Conservation (phyloP, 2,797 vertebrate genomes). For the Myotis findleyi region DNA sequence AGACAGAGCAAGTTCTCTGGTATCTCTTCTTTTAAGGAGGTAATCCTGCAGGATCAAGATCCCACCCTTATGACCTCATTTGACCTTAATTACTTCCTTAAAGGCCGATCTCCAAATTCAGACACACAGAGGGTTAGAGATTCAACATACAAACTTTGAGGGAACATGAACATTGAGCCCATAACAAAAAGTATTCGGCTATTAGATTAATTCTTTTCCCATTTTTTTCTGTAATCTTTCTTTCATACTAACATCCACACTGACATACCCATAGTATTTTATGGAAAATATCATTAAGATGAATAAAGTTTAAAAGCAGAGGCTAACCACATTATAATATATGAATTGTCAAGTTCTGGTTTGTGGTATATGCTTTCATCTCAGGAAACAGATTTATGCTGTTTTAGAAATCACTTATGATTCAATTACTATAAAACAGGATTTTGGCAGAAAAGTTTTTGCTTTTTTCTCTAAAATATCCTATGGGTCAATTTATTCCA, state of each 20-base stretch:
- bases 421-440: constrained; percentile 39
- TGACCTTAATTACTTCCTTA: neutral
- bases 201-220: neutral
- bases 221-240: neutral
- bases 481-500: neutral
- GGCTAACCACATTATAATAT: constrained; percentile 29
- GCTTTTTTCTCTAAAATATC: constrained; percentile 55
- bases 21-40: neutral
- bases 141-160: neutral
- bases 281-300: constrained; percentile 33
- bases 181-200: neutral
- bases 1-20: neutral
- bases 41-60: neutral
- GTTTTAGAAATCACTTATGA: constrained; percentile 49
- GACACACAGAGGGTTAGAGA: neutral
- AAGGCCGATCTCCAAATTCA: neutral
- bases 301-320: constrained; percentile 40
- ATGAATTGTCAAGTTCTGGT: constrained; percentile 65
- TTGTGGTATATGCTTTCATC: constrained; percentile 61
- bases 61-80: neutral
- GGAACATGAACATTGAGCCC: neutral
- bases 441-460: constrained; percentile 60
- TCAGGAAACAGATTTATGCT: constrained; percentile 69
- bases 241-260: neutral
- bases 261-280: neutral